Conservation (phyloP, 1,140 invertebrate species). For the Zaprionus ghesquierei region DNA sequence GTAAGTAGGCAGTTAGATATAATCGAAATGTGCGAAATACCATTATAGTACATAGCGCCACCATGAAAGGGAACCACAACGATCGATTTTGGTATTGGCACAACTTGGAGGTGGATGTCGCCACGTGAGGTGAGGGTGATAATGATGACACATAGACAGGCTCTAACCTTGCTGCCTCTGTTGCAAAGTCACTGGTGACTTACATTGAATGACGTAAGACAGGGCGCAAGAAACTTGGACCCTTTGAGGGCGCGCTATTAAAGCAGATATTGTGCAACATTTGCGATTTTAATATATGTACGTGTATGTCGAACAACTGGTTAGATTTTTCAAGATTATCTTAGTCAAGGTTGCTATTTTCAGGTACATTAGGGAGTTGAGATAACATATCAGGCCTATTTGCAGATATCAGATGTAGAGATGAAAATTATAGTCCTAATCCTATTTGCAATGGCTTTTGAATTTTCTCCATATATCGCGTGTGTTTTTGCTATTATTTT, state of each 20-base stretch:
- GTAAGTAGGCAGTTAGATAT: not conserved
- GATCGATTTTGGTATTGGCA: conserved; percentile 75
- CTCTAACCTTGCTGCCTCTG: conserved; percentile 31
- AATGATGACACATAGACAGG: conserved; percentile 69
- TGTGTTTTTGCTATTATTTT: not conserved
- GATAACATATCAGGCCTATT: not conserved
- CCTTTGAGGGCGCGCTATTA: not conserved
- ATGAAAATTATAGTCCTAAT: not conserved
- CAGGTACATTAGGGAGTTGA: not conserved
- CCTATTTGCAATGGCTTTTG: not conserved
- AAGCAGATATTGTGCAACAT: not conserved
- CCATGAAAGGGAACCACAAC: conserved; percentile 74
- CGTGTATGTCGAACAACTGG: too few relatives aligned
- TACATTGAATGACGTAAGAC: conserved; percentile 42
- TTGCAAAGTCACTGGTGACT: conserved; percentile 28
- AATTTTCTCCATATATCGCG: not conserved
- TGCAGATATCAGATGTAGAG: not conserved
- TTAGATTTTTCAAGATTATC: not conserved
- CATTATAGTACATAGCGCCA: conserved; percentile 58
- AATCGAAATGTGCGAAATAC: conserved; percentile 7
- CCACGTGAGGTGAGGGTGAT: conserved; percentile 63
- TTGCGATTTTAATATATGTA: not conserved
- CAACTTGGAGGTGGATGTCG: conserved; percentile 39
- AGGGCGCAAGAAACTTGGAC: conserved; percentile 8
- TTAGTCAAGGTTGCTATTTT: not conserved